phyloP scores from a whole-genome alignment of 2,888 invertebrate species.

The Parasteatoda lunata region DNA sequence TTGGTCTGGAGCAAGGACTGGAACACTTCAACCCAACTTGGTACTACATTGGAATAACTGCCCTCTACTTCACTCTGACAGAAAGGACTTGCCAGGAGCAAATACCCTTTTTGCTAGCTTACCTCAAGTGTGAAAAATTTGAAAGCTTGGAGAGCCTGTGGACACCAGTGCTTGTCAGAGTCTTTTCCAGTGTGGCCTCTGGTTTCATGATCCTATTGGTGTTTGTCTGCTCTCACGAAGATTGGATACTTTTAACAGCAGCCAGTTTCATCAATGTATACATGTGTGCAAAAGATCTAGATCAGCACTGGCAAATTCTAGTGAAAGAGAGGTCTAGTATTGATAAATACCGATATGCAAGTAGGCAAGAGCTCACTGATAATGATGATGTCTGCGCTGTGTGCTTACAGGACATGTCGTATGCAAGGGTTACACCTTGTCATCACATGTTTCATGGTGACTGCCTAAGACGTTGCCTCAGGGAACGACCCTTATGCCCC shows the following conservation, averaged over 20 bases:
- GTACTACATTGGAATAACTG: slow-evolving; percentile 81
- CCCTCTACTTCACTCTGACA: slow-evolving; percentile 83
- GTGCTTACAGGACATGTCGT: slow-evolving; percentile 82
- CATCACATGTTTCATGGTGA: slow-evolving; percentile 87
- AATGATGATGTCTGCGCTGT: slow-evolving; percentile 87
- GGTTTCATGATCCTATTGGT: slow-evolving; percentile 69
- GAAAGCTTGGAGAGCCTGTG: slow-evolving; percentile 84
- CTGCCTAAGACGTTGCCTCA: slow-evolving; percentile 83
- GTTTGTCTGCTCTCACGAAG: slow-evolving; percentile 66
- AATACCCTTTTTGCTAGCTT: slow-evolving; percentile 79
- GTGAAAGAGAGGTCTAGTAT: slow-evolving; percentile 80
- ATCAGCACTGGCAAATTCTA: slow-evolving; percentile 75
- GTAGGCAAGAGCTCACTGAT: slow-evolving; percentile 80
- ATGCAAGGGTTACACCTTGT: slow-evolving; percentile 85
- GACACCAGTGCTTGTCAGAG: slow-evolving; percentile 79
- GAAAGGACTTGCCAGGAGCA: slow-evolving; percentile 82
- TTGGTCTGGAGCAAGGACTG: slow-evolving; percentile 84
- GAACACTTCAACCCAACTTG: slow-evolving; percentile 83
- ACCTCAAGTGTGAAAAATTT: slow-evolving; percentile 80
- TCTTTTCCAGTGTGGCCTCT: slow-evolving; percentile 67
- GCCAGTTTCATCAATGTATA: slow-evolving; percentile 69
- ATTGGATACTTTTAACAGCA: slow-evolving; percentile 64
- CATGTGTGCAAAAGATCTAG: slow-evolving; percentile 63
- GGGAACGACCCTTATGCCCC: slow-evolving; percentile 80
- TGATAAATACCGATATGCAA: slow-evolving; percentile 77